Evolutionary conservation across 2,113 vertebrate genomes (phyloP).

Genomic region (Cnemophilus loriae): DNA sequence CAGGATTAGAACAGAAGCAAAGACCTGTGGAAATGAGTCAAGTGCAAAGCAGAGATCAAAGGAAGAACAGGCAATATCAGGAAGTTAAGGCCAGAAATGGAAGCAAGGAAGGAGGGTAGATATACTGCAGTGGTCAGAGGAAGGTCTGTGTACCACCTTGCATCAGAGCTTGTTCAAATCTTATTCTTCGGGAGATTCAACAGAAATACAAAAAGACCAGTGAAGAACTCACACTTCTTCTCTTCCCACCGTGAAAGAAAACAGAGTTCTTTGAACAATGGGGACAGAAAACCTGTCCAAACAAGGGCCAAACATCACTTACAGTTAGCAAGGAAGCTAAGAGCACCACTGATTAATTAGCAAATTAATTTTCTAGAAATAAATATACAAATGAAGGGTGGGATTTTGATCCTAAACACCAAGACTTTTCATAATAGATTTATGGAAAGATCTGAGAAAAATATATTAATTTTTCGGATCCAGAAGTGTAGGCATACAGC

Average conservation of each 20-base stretch:
- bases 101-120: neutral
- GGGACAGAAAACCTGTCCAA: neutral
- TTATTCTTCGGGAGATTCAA: neutral
- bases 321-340: neutral
- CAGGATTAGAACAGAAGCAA: neutral
- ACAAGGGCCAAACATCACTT: neutral
- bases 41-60: neutral
- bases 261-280: neutral
- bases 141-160: neutral
- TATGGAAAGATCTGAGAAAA: neutral
- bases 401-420: neutral
- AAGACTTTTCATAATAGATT: neutral
- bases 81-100: neutral
- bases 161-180: neutral
- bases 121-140: neutral
- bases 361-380: neutral
- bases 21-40: neutral
- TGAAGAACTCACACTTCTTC: neutral
- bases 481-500: accelerated
- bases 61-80: neutral
- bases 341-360: neutral
- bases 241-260: neutral
- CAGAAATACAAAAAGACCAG: neutral
- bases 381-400: neutral
- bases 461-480: neutral